Conservation (phyloP, 1,140 invertebrate genomes). For the Leptopilina clavipes region DNA sequence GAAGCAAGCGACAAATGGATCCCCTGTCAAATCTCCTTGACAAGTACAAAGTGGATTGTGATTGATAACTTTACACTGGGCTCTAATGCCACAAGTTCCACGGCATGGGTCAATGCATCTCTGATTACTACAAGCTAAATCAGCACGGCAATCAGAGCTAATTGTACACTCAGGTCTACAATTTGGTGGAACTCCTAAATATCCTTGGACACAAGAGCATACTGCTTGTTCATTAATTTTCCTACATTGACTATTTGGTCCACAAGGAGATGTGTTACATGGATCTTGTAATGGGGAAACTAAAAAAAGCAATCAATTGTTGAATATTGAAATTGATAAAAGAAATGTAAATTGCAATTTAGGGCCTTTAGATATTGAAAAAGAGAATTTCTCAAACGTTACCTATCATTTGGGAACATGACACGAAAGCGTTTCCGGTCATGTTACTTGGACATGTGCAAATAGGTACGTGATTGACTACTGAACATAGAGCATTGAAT, state of each 20-base stretch:
- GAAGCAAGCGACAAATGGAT: constrained; percentile 77
- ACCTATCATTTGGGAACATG: constrained; percentile 67
- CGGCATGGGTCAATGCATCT: constrained; percentile 79
- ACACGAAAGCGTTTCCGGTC: constrained; percentile 75
- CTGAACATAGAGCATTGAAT: constrained; percentile 74
- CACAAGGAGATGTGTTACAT: constrained; percentile 83
- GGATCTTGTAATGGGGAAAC: constrained; percentile 39
- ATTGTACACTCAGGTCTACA: constrained; percentile 77
- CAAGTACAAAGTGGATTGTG: constrained; percentile 79
- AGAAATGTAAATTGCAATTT: background rate
- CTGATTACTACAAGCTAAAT: constrained; percentile 76
- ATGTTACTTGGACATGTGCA: constrained; percentile 75
- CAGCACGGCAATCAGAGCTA: constrained; percentile 77
- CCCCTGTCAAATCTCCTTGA: constrained; percentile 74
- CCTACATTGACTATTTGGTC: constrained; percentile 81
- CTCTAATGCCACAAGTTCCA: constrained; percentile 78
- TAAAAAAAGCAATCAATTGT: constrained; percentile 1
- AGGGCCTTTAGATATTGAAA: no score
- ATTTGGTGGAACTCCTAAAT: constrained; percentile 75
- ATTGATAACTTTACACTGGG: constrained; percentile 77
- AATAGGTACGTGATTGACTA: constrained; percentile 74
- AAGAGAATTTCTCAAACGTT: no score
- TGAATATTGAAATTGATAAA: background rate
- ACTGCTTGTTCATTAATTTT: constrained; percentile 73
- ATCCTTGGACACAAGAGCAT: constrained; percentile 78